Evolutionary conservation across 2,113 vertebrate species (phyloP).

Genomic region (Bos taurus): DNA sequence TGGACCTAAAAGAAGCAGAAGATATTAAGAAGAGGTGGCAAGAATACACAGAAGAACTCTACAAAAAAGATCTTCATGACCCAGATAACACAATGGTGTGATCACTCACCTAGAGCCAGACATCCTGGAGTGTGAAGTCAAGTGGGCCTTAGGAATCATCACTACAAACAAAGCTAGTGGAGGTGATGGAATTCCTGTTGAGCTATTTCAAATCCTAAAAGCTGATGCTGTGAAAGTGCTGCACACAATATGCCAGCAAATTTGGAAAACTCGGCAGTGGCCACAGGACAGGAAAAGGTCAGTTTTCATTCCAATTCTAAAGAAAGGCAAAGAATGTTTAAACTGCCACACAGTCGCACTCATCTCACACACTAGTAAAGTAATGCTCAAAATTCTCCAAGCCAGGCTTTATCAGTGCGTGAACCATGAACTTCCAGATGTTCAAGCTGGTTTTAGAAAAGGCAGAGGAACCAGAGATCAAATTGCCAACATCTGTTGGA

Average conservation of each 20-base stretch:
- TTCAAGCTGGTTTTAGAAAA: neutral
- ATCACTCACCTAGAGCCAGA: neutral
- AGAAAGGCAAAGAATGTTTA: neutral
- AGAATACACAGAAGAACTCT: neutral
- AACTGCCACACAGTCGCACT: neutral
- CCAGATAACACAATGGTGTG: neutral
- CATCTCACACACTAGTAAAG: neutral
- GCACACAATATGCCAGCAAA: neutral
- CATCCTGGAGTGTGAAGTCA: neutral
- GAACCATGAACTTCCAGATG: neutral
- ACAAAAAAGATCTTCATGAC: neutral
- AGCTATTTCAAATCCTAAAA: neutral
- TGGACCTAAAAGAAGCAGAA: neutral
- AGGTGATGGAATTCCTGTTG: neutral
- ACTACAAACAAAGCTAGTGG: neutral
- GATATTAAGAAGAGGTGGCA: neutral
- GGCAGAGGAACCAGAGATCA: neutral
- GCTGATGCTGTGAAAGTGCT: neutral
- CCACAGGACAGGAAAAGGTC: neutral
- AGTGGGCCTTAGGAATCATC: neutral
- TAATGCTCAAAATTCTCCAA: neutral
- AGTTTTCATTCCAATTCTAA: neutral
- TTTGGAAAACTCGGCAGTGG: neutral
- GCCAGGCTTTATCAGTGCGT: neutral
- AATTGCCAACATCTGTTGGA: neutral